A percentile compares a stretch with the other conserved stretches of the same genome.
These are phyloP conservation scores for Halichoeres trimaculatus DNA, from an alignment of 2,113 vertebrate genomes.

Conservation along the genomic window DNA sequence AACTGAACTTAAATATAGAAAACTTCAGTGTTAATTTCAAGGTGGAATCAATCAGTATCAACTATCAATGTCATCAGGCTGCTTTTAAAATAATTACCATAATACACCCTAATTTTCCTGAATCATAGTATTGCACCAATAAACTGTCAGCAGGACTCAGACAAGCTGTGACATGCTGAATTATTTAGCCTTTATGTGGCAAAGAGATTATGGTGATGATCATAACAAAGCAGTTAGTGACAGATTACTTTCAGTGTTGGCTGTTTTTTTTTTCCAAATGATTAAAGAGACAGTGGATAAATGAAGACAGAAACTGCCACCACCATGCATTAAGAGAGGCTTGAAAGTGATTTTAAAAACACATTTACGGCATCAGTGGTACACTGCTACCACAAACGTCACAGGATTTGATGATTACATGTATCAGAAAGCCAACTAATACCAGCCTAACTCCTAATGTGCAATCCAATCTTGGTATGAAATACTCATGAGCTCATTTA, in stretches of 20 bases:
- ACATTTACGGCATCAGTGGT: not conserved
- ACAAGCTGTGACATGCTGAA: slow-evolving; percentile 42
- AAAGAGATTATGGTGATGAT: slow-evolving; percentile 51
- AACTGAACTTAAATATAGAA: not conserved
- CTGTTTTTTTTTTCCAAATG: slow-evolving; percentile 49
- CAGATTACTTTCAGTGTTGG: slow-evolving; percentile 56
- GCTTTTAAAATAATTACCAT: slow-evolving; percentile 44
- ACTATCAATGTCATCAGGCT: slow-evolving; percentile 29
- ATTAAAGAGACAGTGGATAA: slow-evolving; percentile 58
- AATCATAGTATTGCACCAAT: slow-evolving; percentile 56
- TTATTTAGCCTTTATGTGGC: slow-evolving; percentile 47
- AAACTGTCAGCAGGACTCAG: slow-evolving; percentile 56
- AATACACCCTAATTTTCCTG: slow-evolving; percentile 37
- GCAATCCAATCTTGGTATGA: not conserved
- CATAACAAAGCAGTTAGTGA: slow-evolving; percentile 50
- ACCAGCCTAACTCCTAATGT: not conserved
- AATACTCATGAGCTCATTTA: slow-evolving; percentile 4
- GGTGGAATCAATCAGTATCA: too few species aligned
- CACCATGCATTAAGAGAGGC: not conserved
- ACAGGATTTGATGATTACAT: slow-evolving; percentile 21
- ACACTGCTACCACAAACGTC: slow-evolving; percentile 8
- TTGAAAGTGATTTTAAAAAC: slow-evolving; percentile 28
- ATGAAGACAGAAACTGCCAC: slow-evolving; percentile 41
- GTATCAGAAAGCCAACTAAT: slow-evolving; percentile 3
- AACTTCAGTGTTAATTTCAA: too few species aligned